Evolutionary conservation across 92 coral and sea anemone species (phyloP).

Genomic region (Plumapathes pennacea): DNA sequence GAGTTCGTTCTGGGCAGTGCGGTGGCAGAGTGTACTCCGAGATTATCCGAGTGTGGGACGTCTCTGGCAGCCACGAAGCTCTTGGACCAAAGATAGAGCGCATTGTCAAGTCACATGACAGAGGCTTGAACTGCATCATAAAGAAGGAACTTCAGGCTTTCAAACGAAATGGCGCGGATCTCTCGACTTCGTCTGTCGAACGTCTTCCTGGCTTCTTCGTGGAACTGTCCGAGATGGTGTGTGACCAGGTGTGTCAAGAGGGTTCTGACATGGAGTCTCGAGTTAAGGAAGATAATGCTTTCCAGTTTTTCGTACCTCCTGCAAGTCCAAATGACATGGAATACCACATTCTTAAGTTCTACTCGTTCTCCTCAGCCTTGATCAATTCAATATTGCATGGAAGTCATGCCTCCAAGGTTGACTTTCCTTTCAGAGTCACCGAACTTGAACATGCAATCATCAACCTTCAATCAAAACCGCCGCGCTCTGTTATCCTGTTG

Average conservation of each 20-base stretch:
- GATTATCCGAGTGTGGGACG: slow-evolving; percentile 95
- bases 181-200: slow-evolving; percentile 24
- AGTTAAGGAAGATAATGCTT: slow-evolving; percentile 1
- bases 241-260: background rate
- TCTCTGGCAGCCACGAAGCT: slow-evolving; percentile 68
- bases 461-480: slow-evolving; percentile 65
- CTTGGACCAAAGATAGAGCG: slow-evolving; percentile 75
- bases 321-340: slow-evolving; percentile 94
- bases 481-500: slow-evolving; percentile 75
- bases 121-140: slow-evolving; percentile 84
- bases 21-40: slow-evolving; percentile 85
- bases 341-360: slow-evolving; percentile 93
- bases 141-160: slow-evolving; percentile 80
- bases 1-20: slow-evolving; percentile 31
- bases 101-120: slow-evolving; percentile 80
- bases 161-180: slow-evolving; percentile 13
- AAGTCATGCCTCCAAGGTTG: slow-evolving; percentile 47
- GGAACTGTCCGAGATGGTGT: slow-evolving; percentile 29
- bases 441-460: slow-evolving; percentile 94
- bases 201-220: slow-evolving; percentile 49
- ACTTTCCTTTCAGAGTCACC: slow-evolving; percentile 92
- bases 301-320: slow-evolving; percentile 79
- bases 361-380: slow-evolving; percentile 80
- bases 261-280: background rate
- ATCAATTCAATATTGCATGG: slow-evolving; percentile 72